phyloP scores from a whole-genome alignment of 2,888 invertebrate species.

The Microdon myrmicae region DNA sequence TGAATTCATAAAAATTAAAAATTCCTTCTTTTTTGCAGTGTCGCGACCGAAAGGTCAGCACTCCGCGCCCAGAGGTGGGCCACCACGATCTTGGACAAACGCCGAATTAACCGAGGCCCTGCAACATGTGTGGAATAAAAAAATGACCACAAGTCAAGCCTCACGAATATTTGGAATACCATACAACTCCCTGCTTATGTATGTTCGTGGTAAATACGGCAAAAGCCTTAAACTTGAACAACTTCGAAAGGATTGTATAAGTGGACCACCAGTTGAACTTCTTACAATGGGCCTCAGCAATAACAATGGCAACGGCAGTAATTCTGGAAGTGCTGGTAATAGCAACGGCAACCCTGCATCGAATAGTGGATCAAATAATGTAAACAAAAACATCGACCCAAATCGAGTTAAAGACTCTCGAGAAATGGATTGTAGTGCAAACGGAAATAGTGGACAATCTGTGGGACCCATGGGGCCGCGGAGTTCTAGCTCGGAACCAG shows the following conservation, averaged over 20 bases:
- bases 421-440: slow-evolving; percentile 56
- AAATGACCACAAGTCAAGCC: slow-evolving; percentile 93
- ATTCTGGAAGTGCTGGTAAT: slow-evolving; percentile 15
- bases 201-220: slow-evolving; percentile 92
- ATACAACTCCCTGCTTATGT: slow-evolving; percentile 92
- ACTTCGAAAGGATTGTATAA: slow-evolving; percentile 87
- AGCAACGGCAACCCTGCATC: slow-evolving; percentile 29
- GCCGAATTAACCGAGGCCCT: slow-evolving; percentile 89
- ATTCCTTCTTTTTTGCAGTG: slow-evolving; percentile 68
- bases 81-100: slow-evolving; percentile 92
- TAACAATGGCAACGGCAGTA: slow-evolving; percentile 23
- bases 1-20: neutral
- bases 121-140: slow-evolving; percentile 95
- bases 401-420: slow-evolving; percentile 63
- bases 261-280: slow-evolving; percentile 79
- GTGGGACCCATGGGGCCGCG: slow-evolving; percentile 67
- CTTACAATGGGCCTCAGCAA: slow-evolving; percentile 71
- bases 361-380: slow-evolving; percentile 53
- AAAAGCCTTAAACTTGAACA: slow-evolving; percentile 90
- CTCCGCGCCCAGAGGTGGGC: slow-evolving; percentile 89
- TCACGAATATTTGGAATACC: slow-evolving; percentile 91
- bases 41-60: slow-evolving; percentile 90
- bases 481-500: slow-evolving; percentile 76
- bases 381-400: slow-evolving; percentile 41
- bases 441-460: slow-evolving; percentile 47